Conservation (phyloP, 2,113 vertebrate species). For the Saccopteryx leptura region DNA sequence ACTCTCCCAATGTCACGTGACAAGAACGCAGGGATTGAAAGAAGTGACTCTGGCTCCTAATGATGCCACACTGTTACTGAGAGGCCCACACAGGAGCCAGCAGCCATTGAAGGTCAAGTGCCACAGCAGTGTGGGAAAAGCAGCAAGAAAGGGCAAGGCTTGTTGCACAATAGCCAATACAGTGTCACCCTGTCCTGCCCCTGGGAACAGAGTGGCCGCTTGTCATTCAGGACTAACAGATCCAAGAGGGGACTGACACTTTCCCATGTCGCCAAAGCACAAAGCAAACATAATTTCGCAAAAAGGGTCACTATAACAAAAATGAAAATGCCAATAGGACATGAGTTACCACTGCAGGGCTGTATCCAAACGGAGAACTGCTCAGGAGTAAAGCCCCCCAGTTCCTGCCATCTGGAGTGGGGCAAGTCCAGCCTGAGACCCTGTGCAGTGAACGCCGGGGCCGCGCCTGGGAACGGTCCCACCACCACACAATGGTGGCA, state of each 20-base stretch:
- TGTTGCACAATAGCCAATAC: not conserved
- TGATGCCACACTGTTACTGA: not conserved
- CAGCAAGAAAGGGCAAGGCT: not conserved
- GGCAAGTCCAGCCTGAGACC: slow-evolving; percentile 9
- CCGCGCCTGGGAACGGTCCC: slow-evolving; percentile 20
- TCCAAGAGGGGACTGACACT: not conserved
- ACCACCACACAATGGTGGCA: slow-evolving; percentile 57
- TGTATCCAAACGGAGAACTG: not conserved
- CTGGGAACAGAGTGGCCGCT: slow-evolving; percentile 44
- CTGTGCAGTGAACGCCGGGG: fast-evolving
- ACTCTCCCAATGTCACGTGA: not conserved
- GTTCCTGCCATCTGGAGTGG: not conserved
- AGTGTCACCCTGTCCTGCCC: not conserved
- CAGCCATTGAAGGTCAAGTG: not conserved
- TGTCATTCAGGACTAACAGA: slow-evolving; percentile 32
- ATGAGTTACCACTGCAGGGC: not conserved
- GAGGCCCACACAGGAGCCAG: not conserved
- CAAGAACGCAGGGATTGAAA: not conserved
- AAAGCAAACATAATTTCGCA: slow-evolving; percentile 19
- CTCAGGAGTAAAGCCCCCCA: not conserved
- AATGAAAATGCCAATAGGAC: not conserved
- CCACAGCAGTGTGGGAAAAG: not conserved
- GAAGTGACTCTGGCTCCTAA: not conserved
- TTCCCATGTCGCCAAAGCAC: not conserved
- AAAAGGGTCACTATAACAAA: not conserved